Evolutionary conservation across 2,888 invertebrate genomes (phyloP), one percentile per base, ranked within the genome.

Genomic region (Troides aeacus): DNA sequence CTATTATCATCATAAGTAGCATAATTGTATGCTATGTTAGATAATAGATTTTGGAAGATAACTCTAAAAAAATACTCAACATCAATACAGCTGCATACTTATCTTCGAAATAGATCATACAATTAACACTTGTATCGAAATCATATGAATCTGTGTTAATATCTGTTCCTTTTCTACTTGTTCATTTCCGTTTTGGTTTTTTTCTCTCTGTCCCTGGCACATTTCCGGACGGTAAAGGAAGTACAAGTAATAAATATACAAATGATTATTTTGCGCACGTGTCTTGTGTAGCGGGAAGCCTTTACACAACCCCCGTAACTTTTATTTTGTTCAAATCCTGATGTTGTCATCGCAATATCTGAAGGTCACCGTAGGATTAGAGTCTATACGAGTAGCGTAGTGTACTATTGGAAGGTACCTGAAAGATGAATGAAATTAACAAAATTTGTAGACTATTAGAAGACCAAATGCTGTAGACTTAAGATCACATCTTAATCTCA

Each of bases 181-280:
- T 86, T 87, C 80, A 86, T 86, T 85, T 86, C 81, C 81, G 77
- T 83, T 83, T 84, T 82, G 81, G 80, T 83, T 85, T 84, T 42
- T 46, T 46, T 30, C 30, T 30, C 12, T 84, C 83, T 87, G 81
- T 84, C 86, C 88, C 87, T 88, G 84, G 89, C 89, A 89, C 88
- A 79, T 78, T 79, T 79, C 84, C 74, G 89, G 87, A 86, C 80
- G 84, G 80, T 82, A 83, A 88, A 89, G 89, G 89, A 89, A 89
- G 89, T 89, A 89, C 89, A 89, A 89, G 89, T 89, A 89, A 89
- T 88, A 82, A 88, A 86, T 89, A 86, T 80, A 88, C 79, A 87
- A 84, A 86, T 88, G 86, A 84, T 88, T 84, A 84, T 81, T 82
- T 78, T 84, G 83, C 83, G 89, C 89, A 89, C 89, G 88, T 87